phyloP scores from a whole-genome alignment of 2,113 vertebrate species.

The Camelus bactrianus region DNA sequence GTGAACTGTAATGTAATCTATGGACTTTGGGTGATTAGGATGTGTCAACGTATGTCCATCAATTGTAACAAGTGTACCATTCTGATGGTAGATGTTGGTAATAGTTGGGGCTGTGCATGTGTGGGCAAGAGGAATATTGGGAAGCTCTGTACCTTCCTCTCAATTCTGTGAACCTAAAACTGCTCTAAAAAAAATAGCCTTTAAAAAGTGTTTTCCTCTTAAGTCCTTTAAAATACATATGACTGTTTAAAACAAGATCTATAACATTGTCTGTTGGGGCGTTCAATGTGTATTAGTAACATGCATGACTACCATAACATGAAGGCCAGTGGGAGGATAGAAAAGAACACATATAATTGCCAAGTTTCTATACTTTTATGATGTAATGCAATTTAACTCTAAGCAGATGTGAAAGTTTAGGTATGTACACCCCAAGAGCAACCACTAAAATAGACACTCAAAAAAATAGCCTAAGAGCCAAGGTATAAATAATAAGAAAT shows the following conservation, averaged over 20 bases:
- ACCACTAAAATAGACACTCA: background rate
- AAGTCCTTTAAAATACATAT: background rate
- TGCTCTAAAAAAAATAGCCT: background rate
- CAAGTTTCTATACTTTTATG: background rate
- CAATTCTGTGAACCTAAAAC: background rate
- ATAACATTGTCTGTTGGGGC: background rate
- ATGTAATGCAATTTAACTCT: background rate
- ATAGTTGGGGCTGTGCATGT: background rate
- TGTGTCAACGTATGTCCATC: background rate
- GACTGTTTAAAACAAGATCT: background rate
- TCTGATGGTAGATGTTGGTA: background rate
- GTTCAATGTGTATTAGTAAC: background rate
- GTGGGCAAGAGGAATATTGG: background rate
- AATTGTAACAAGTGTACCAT: background rate
- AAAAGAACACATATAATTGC: background rate
- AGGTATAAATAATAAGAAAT: background rate
- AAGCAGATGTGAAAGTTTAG: conserved; percentile 6
- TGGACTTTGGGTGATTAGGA: background rate
- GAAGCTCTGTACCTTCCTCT: background rate
- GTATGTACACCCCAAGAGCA: background rate
- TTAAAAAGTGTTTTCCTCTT: background rate
- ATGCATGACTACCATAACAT: background rate
- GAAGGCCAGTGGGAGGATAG: background rate
- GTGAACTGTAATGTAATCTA: background rate
- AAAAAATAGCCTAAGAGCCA: background rate